Evolutionary conservation across 92 coral and sea anemone genomes (phyloP).

Genomic region (Epizoanthus illoricatus): DNA sequence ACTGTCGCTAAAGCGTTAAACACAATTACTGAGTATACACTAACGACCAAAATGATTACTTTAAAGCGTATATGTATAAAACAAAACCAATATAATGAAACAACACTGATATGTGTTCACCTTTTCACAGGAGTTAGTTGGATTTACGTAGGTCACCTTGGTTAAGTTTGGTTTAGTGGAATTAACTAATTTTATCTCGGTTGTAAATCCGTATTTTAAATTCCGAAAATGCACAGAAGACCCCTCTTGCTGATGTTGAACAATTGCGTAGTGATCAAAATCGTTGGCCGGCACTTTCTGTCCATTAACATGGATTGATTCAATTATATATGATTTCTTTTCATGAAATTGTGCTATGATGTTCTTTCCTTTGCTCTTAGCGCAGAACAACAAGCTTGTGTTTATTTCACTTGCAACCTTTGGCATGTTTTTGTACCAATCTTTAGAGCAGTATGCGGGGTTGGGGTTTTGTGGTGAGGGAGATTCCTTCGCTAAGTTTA

Average conservation of each 20-base stretch:
- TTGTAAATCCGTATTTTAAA: slow-evolving; percentile 20
- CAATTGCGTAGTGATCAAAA: slow-evolving; percentile 2
- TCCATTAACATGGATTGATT: neutral
- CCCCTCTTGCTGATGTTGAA: slow-evolving; percentile 2
- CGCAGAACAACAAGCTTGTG: slow-evolving; percentile 13
- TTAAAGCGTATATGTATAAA: no score
- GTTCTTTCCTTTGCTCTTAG: neutral
- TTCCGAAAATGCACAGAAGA: slow-evolving; percentile 23
- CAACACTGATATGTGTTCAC: neutral
- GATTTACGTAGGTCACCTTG: neutral
- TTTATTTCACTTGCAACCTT: slow-evolving; percentile 8
- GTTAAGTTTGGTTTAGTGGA: neutral
- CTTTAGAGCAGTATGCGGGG: slow-evolving; percentile 33
- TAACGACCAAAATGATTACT: no score
- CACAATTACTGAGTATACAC: no score
- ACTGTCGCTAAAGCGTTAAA: no score
- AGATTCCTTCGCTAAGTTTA: slow-evolving; percentile 7
- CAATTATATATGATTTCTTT: neutral
- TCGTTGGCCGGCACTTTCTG: neutral
- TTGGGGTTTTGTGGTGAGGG: slow-evolving; percentile 22
- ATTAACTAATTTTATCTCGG: slow-evolving; percentile 7
- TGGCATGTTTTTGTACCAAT: slow-evolving; percentile 17
- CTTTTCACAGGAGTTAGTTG: neutral
- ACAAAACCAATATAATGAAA: no score
- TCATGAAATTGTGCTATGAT: neutral